Evolutionary conservation across 2,113 vertebrate species (phyloP).

Genomic region (Coptodon rendalli): DNA sequence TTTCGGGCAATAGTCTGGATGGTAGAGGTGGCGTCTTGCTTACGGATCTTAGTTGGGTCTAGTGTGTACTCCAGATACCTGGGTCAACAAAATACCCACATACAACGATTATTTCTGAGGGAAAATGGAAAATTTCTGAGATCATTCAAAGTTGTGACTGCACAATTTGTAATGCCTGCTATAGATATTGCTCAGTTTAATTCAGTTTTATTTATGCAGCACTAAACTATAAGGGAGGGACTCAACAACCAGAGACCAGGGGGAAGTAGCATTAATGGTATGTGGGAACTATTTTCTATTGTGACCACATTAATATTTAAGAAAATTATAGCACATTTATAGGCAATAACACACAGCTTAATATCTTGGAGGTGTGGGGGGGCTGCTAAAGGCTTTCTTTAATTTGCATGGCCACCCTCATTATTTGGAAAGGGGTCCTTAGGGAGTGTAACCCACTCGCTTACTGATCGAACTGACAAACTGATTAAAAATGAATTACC

Average conservation of each 20-base stretch:
- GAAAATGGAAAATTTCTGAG: accelerated
- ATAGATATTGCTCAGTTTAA: not conserved
- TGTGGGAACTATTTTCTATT: not conserved
- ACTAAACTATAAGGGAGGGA: not conserved
- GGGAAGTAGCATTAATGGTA: not conserved
- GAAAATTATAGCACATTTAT: not conserved
- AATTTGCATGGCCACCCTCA: not conserved
- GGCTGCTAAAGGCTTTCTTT: not conserved
- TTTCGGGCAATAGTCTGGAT: constrained; percentile 80
- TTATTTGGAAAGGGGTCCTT: not conserved
- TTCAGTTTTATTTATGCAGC: not conserved
- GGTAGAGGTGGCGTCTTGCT: constrained; percentile 82
- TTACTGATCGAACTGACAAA: not conserved
- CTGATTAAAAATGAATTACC: not conserved
- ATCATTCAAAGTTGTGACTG: not conserved
- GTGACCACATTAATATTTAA: not conserved
- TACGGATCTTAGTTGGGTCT: constrained; percentile 79
- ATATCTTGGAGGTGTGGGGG: not conserved
- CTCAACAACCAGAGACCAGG: not conserved
- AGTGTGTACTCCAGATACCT: constrained; percentile 85
- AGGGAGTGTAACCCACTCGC: not conserved
- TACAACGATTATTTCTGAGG: accelerated
- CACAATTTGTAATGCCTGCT: not conserved
- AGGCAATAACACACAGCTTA: not conserved
- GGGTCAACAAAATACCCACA: not conserved